phyloP scores from a whole-genome alignment of 2,797 vertebrate genomes.

The Rhadinocentrus ornatus region DNA sequence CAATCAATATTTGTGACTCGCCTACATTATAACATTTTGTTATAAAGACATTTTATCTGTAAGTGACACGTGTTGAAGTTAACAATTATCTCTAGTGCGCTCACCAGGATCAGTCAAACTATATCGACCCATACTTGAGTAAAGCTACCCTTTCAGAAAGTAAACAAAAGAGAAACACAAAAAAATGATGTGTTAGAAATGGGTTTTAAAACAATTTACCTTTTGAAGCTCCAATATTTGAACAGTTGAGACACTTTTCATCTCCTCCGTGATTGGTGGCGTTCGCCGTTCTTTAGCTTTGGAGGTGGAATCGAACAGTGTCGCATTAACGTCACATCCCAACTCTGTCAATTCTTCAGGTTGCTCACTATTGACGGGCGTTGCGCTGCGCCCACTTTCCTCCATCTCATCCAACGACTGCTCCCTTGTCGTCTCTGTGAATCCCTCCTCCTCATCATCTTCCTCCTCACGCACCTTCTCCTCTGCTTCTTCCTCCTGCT shows the following conservation, averaged over 20 bases:
- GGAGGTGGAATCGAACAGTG: conserved; percentile 37
- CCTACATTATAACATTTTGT: no score
- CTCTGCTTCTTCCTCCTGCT: conserved; percentile 58
- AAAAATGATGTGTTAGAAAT: not conserved
- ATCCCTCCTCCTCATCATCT: conserved; percentile 65
- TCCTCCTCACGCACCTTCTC: conserved; percentile 54
- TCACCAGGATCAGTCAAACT: not conserved
- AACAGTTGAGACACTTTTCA: conserved; percentile 75
- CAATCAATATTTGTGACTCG: no score
- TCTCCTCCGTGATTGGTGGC: conserved; percentile 77
- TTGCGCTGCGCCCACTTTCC: conserved; percentile 96
- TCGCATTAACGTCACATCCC: conserved; percentile 52
- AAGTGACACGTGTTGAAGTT: not conserved
- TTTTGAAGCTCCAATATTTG: conserved; percentile 90
- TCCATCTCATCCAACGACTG: conserved; percentile 94
- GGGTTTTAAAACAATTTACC: conserved; percentile 76
- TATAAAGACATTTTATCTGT: no score
- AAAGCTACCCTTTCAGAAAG: not conserved
- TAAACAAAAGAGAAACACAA: not conserved
- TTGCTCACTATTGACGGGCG: conserved; percentile 95
- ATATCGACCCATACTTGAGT: no score
- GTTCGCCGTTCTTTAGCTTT: conserved; percentile 39
- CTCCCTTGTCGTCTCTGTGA: conserved; percentile 77
- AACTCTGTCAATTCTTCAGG: conserved; percentile 85
- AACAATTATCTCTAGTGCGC: not conserved